Conservation (phyloP, 2,888 invertebrate species). For the Synanthedon formicaeformis region DNA sequence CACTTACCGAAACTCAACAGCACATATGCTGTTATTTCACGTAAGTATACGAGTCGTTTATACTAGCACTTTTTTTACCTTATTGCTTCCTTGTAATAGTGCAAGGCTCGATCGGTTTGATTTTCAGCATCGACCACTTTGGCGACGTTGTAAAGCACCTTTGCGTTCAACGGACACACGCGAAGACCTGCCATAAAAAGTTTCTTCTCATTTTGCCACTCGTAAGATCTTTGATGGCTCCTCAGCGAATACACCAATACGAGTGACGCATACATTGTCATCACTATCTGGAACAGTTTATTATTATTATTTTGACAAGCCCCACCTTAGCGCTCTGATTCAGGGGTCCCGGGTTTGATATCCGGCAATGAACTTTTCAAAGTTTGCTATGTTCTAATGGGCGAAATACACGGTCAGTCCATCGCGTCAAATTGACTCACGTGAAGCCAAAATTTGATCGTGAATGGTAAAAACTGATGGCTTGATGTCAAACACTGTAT, state of each 20-base stretch:
- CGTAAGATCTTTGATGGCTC: slow-evolving; percentile 74
- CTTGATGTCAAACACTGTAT: too few relatives aligned
- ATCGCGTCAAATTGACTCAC: too few relatives aligned
- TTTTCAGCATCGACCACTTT: slow-evolving; percentile 86
- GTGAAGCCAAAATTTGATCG: too few relatives aligned
- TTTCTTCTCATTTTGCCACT: slow-evolving; percentile 85
- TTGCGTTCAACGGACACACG: slow-evolving; percentile 95
- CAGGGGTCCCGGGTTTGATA: too few relatives aligned
- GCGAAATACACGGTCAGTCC: too few relatives aligned
- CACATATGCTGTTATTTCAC: too few relatives aligned
- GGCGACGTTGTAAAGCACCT: slow-evolving; percentile 93
- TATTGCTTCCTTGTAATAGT: slow-evolving; percentile 83
- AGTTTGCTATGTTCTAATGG: too few relatives aligned
- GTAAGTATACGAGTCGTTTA: too few relatives aligned
- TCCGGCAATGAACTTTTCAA: too few relatives aligned
- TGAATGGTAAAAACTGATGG: too few relatives aligned
- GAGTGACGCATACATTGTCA: slow-evolving; percentile 10
- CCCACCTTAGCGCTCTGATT: too few relatives aligned
- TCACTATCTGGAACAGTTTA: slow-evolving; percentile 25
- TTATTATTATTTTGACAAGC: background rate
- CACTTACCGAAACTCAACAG: too few relatives aligned
- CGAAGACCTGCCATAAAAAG: slow-evolving; percentile 84
- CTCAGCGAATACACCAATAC: slow-evolving; percentile 30
- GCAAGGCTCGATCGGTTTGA: slow-evolving; percentile 75
- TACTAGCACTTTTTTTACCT: slow-evolving; percentile 43